These are phyloP conservation scores for Ephydatia muelleri DNA, from an alignment of 37 sponge, comb jelly and placozoan species.

Conservation along the genomic window DNA sequence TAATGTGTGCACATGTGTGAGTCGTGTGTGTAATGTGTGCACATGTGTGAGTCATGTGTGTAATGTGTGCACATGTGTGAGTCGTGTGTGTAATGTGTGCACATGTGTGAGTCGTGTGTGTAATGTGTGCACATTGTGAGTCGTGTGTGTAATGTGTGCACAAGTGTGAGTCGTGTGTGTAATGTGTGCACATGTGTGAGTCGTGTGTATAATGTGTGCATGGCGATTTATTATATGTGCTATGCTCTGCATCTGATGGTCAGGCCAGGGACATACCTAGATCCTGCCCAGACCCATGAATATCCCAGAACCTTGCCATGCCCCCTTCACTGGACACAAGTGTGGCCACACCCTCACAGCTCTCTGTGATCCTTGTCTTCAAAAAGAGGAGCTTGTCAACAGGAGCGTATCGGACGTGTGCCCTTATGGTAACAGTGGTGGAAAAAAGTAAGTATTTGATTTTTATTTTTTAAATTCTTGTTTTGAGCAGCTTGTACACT, in stretches of 20 bases:
- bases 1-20: too few species aligned
- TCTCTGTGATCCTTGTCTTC: slow-evolving; percentile 37
- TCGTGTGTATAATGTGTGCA: too few species aligned
- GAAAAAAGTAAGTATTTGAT: background rate
- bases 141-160: too few species aligned
- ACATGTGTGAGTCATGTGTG: too few species aligned
- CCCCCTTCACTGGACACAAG: slow-evolving; percentile 91
- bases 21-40: too few species aligned
- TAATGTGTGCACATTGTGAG: too few species aligned
- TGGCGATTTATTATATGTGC: background rate
- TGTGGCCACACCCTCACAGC: slow-evolving; percentile 27
- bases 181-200: too few species aligned
- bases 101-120: too few species aligned
- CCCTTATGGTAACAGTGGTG: background rate
- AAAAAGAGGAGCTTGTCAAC: slow-evolving; percentile 88
- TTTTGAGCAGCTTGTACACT: background rate
- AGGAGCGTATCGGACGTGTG: slow-evolving; percentile 55
- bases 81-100: too few species aligned
- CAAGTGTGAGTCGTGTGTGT: too few species aligned
- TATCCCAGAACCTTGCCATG: slow-evolving; percentile 83
- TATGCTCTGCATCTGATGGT: background rate
- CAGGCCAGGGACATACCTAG: slow-evolving; percentile 28
- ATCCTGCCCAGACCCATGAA: slow-evolving; percentile 62
- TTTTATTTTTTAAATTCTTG: background rate
- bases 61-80: too few species aligned